phyloP scores from a whole-genome alignment of 2,888 invertebrate species.

The Lucinisca nassula region DNA sequence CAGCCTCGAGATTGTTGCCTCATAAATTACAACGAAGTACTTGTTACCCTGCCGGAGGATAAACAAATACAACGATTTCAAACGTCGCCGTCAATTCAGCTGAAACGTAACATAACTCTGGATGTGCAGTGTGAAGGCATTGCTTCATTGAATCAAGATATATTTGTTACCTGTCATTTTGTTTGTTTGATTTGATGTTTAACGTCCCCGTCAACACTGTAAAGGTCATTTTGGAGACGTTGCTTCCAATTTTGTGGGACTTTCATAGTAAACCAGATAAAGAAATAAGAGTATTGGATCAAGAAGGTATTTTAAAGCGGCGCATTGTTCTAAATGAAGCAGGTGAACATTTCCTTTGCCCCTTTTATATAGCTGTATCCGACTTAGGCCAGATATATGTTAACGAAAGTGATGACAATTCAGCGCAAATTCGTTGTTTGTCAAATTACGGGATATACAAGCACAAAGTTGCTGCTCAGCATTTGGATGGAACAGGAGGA shows the following conservation, averaged over 20 bases:
- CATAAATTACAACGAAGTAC: neutral
- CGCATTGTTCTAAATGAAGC: neutral
- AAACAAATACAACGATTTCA: neutral
- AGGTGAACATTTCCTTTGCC: neutral
- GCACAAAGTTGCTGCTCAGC: neutral
- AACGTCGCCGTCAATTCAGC: neutral
- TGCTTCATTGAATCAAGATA: neutral
- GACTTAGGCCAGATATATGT: neutral
- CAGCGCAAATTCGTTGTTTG: neutral
- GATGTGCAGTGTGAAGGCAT: neutral
- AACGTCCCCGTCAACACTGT: no score
- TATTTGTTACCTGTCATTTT: neutral
- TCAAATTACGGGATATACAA: neutral
- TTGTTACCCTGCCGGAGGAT: neutral
- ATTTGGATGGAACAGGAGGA: neutral
- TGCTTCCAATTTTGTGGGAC: no score
- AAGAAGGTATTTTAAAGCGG: neutral
- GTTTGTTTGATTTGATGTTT: no score
- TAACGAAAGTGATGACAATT: neutral
- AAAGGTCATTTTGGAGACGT: no score
- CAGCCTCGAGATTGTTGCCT: neutral
- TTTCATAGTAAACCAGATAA: no score
- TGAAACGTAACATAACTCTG: neutral
- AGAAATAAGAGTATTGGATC: neutral
- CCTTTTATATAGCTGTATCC: neutral